Conservation (phyloP, 2,797 vertebrate species). For the Euthynnus affinis region DNA sequence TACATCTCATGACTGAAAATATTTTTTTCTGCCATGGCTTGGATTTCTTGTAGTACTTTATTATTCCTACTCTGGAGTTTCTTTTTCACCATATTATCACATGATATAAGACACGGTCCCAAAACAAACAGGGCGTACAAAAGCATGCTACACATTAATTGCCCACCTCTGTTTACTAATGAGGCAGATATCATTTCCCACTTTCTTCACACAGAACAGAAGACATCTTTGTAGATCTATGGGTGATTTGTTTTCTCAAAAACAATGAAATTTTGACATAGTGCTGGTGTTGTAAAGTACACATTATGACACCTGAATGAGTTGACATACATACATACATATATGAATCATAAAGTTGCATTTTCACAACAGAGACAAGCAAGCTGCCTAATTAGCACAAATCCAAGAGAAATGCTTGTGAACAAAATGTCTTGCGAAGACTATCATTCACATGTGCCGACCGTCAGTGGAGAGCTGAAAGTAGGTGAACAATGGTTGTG, state of each 20-base stretch:
- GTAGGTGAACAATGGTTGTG: background rate
- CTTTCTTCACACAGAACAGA: background rate
- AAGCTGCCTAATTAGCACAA: slow-evolving; percentile 13
- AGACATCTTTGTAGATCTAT: background rate
- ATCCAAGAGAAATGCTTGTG: slow-evolving; percentile 7
- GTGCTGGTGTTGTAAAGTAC: background rate
- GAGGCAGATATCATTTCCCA: background rate
- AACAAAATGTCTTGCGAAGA: background rate
- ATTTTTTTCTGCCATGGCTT: too few species aligned
- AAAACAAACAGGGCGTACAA: background rate
- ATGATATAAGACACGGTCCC: background rate
- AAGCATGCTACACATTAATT: background rate
- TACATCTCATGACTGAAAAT: too few species aligned
- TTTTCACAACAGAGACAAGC: background rate
- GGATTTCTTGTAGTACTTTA: too few species aligned
- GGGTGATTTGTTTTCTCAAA: background rate
- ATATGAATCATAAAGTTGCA: slow-evolving; percentile 5
- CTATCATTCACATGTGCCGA: background rate
- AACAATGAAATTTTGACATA: background rate
- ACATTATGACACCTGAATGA: background rate
- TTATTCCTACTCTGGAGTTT: too few species aligned
- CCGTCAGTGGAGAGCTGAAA: slow-evolving; percentile 10
- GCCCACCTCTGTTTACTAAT: background rate
- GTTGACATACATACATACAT: background rate
- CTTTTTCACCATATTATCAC: too few species aligned